A percentile compares a stretch with the other conserved stretches of the same genome.
These are phyloP conservation scores for Heliangelus exortis DNA, from an alignment of 2,797 vertebrate genomes.

Conservation along the genomic window DNA sequence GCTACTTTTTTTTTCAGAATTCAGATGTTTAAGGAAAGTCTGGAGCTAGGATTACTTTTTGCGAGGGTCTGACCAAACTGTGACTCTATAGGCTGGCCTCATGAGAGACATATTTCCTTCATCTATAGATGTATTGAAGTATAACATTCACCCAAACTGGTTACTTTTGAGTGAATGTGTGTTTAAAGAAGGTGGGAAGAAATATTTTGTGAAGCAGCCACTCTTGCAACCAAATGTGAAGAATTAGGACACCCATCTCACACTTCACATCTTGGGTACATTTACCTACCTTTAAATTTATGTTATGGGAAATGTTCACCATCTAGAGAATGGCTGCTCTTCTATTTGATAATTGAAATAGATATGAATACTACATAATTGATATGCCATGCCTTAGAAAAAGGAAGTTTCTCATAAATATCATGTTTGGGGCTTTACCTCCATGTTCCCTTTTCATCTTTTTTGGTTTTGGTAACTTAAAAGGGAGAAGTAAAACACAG, in stretches of 20 bases:
- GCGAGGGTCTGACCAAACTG: not conserved
- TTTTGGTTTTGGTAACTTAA: not conserved
- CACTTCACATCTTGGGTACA: not conserved
- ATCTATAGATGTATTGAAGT: not conserved
- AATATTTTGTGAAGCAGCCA: not conserved
- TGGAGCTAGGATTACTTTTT: not conserved
- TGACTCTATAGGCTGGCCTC: not conserved
- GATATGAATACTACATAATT: no score
- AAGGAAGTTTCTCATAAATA: not conserved
- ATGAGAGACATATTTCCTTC: not conserved
- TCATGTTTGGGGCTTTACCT: not conserved
- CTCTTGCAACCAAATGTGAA: not conserved
- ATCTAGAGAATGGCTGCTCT: not conserved
- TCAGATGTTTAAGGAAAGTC: not conserved
- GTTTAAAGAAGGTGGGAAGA: not conserved
- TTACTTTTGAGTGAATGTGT: not conserved
- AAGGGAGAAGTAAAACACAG: not conserved
- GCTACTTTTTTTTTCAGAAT: not conserved
- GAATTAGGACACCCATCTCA: not conserved
- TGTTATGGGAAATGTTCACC: not conserved
- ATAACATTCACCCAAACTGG: not conserved
- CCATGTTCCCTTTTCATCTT: not conserved
- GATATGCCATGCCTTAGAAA: not conserved
- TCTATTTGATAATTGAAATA: not conserved
- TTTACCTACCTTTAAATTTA: not conserved